phyloP scores from a whole-genome alignment of 2,888 invertebrate genomes.

The Diaphora mendica region DNA sequence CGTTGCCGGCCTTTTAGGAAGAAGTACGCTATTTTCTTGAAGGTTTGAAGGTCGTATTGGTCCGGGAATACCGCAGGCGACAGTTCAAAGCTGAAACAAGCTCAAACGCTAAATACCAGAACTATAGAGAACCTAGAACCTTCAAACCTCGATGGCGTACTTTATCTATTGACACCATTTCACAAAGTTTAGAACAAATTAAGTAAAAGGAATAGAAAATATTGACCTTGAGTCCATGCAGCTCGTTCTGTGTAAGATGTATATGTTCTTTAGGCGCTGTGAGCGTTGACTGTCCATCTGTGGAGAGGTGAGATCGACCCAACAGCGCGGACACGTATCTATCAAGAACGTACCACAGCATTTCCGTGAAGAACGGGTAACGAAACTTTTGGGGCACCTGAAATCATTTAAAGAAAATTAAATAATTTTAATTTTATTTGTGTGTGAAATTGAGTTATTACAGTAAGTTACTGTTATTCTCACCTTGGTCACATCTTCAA shows the following conservation, averaged over 20 bases:
- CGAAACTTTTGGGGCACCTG: conserved; percentile 98
- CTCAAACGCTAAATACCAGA: background rate
- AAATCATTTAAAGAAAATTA: conserved; percentile 7
- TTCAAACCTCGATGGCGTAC: background rate
- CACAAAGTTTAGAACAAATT: background rate
- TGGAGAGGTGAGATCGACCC: conserved; percentile 92
- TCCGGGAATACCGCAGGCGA: no score
- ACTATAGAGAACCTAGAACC: no score
- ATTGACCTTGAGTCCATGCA: conserved; percentile 91
- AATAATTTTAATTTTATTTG: no score
- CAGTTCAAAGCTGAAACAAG: no score
- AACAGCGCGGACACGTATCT: conserved; percentile 95
- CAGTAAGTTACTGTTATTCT: conserved; percentile 18
- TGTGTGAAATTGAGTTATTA: background rate
- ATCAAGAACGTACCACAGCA: conserved; percentile 98
- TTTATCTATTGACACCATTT: no score
- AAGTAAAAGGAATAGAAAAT: background rate
- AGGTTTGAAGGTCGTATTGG: no score
- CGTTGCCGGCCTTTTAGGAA: no score
- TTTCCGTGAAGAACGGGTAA: conserved; percentile 99
- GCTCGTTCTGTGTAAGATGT: conserved; percentile 92
- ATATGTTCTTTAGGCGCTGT: conserved; percentile 86
- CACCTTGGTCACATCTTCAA: conserved; percentile 97
- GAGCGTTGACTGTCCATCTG: conserved; percentile 62
- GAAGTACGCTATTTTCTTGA: no score